A percentile compares a stretch with the other conserved stretches of the same genome.
phyloP scores from a whole-genome alignment of 2,888 invertebrate species.

The Dichetophora obliterata region DNA sequence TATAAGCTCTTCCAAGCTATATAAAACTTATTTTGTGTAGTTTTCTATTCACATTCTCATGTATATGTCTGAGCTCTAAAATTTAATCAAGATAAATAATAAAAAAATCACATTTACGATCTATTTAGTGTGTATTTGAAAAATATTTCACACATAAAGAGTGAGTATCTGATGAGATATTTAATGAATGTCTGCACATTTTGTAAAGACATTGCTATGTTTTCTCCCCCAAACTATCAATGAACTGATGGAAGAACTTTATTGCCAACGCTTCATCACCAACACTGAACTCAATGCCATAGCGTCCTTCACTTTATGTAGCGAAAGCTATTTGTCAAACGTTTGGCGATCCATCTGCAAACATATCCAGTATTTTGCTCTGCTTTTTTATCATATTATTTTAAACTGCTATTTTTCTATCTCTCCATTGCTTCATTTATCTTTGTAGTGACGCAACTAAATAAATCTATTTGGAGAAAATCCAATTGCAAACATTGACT shows the following conservation, averaged over 20 bases:
- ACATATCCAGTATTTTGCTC: not conserved
- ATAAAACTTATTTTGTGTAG: no score
- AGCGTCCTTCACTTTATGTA: slow-evolving; percentile 6
- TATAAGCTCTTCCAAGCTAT: no score
- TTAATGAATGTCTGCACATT: no score
- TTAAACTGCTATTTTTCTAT: not conserved
- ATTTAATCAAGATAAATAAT: no score
- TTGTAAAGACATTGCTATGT: no score
- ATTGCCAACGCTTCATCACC: slow-evolving; percentile 19
- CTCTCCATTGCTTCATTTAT: slow-evolving; percentile 23
- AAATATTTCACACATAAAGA: no score
- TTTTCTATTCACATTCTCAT: no score
- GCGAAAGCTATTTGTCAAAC: slow-evolving; percentile 22
- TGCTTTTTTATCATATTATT: not conserved
- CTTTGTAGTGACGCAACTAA: slow-evolving; percentile 21
- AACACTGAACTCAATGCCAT: not conserved
- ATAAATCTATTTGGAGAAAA: slow-evolving; percentile 34
- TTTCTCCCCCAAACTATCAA: no score
- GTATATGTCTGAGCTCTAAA: no score
- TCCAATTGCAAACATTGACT: slow-evolving; percentile 31
- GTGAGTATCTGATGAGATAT: no score
- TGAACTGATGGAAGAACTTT: not conserved
- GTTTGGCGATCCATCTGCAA: not conserved
- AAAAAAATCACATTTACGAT: no score
- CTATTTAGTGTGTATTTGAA: no score